Evolutionary conservation across 2,888 invertebrate genomes (phyloP).

Genomic region (Deilephila elpenor): DNA sequence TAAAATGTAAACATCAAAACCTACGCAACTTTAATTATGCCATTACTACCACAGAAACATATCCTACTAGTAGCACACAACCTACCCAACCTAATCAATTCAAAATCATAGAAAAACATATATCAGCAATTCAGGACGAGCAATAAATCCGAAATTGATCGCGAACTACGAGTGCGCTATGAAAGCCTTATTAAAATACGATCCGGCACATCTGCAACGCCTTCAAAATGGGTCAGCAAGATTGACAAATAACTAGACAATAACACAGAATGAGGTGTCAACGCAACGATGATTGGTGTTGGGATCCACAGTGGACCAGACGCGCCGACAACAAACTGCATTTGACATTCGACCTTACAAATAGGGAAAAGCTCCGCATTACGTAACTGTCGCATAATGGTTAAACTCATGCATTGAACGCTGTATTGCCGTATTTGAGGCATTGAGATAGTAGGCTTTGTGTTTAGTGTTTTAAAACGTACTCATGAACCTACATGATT

Average conservation of each 20-base stretch:
- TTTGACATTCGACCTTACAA: constrained; percentile 28
- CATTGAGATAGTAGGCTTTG: not conserved
- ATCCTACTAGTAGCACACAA: not conserved
- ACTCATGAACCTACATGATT: too few species aligned
- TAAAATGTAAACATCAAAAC: not conserved
- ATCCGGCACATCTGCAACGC: constrained; percentile 29
- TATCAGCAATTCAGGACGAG: not conserved
- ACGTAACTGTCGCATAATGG: constrained; percentile 22
- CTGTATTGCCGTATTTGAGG: too few species aligned
- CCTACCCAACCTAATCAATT: not conserved
- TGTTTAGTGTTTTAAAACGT: not conserved
- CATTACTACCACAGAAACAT: too few species aligned
- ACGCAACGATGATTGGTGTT: constrained; percentile 41
- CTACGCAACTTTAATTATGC: not conserved
- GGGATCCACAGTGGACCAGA: constrained; percentile 35
- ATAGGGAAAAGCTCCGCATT: constrained; percentile 15
- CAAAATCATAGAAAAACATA: not conserved
- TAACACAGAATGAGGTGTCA: constrained; percentile 39
- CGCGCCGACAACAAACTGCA: constrained; percentile 23
- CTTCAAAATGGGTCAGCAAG: constrained; percentile 36
- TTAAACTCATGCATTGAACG: not conserved
- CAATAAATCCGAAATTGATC: constrained; percentile 16
- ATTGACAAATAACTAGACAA: constrained; percentile 44
- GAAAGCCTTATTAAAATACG: constrained; percentile 25
- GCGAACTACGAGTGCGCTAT: not conserved